phyloP scores from a whole-genome alignment of 2,797 vertebrate species.

The Danio kyathit region DNA sequence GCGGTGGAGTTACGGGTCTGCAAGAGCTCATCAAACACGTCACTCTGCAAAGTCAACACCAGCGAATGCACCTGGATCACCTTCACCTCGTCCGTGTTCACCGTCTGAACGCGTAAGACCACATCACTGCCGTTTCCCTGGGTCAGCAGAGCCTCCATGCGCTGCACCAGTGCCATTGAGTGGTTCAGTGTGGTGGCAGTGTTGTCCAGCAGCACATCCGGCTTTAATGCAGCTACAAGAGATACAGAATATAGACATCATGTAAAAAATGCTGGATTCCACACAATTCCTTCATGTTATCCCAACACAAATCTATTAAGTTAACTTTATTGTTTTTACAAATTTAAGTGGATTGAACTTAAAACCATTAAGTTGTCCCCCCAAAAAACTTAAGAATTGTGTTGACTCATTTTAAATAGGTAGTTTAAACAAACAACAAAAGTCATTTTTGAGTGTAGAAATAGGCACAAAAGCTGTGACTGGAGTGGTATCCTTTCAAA shows the following conservation, averaged over 20 bases:
- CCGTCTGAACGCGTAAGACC: conserved; percentile 79
- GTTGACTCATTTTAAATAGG: too few relatives aligned
- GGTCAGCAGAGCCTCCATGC: conserved; percentile 86
- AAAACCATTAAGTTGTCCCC: too few relatives aligned
- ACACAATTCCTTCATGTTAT: too few relatives aligned
- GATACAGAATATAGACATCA: neutral
- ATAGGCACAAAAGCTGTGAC: too few relatives aligned
- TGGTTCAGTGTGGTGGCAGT: conserved; percentile 87
- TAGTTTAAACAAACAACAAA: too few relatives aligned
- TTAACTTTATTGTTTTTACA: too few relatives aligned
- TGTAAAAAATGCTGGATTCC: too few relatives aligned
- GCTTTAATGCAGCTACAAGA: conserved; percentile 82
- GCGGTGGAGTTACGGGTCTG: conserved; percentile 74
- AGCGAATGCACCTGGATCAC: conserved; percentile 85
- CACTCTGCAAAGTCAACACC: conserved; percentile 84
- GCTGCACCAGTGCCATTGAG: conserved; percentile 89
- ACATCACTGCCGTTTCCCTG: conserved; percentile 88
- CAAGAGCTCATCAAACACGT: conserved; percentile 81
- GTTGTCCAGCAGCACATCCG: conserved; percentile 77
- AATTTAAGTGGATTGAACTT: too few relatives aligned
- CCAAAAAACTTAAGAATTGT: too few relatives aligned
- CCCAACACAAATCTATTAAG: too few relatives aligned
- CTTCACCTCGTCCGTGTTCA: conserved; percentile 88
- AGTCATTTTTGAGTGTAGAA: too few relatives aligned
- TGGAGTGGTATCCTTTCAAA: too few relatives aligned